Base-by-base conservation (phyloP, 2,113 vertebrate species). In the Tiliqua scincoides region DNA sequence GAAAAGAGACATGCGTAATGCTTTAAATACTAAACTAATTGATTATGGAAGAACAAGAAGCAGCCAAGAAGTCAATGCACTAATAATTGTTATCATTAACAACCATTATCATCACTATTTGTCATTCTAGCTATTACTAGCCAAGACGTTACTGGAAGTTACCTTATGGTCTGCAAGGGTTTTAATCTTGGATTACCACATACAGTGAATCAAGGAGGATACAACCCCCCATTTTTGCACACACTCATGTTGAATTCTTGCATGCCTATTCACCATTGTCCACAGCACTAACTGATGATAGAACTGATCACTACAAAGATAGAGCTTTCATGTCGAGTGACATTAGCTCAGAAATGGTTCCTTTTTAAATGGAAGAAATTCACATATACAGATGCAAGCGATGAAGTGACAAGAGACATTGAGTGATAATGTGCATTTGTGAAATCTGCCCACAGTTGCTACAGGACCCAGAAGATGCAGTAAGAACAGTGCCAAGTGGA, bases 41-140 rank as follows among this genome's bases (percentile, higher is more conserved):
- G 90, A 91, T 70, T 59, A 86, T 48, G 87, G 89, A 87, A 89
- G 90, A 91, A 87, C 81, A 90, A 92, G 84, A 37, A 84, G 70
- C 81, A 90, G 75, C 74, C 79, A 82, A 82, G 73, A 84, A 88
- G 61, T 77, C 40, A 84, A 84, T 30, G 59, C 61, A 67, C 59
- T 67, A 78, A 80, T 80, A 85, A 70, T 71, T 79, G 67, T 59
- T 61, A 21, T 62, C 30, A 79, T 86, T 86, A 86, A 63, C 27
- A 73, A 40, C n/a, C 78, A 35, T 86, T 79, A 72, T 71, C 79
- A 67, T 80, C 68, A 71, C 57, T 52, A 62, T 80, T 86, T 80
- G 57, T 80, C 76, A 86, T 62, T 79, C 27, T 79, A 54, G 37
- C 67, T 72, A 25, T 85, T 79, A 72, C 72, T 79, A 72, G 52